Conservation (phyloP, 2,797 vertebrate species). For the Poecilia velifera region DNA sequence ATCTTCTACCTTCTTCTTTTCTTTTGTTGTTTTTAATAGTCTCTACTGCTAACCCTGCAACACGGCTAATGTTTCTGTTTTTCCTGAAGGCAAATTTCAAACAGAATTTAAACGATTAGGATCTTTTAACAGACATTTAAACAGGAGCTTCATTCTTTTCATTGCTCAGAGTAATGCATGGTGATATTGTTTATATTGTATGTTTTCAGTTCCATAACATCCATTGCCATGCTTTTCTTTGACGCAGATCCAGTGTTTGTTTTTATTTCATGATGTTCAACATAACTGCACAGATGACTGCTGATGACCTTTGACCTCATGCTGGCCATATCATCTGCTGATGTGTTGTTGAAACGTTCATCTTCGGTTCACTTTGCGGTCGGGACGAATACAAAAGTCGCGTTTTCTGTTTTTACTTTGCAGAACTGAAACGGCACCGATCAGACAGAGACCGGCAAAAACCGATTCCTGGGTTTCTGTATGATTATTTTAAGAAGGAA, state of each 20-base stretch:
- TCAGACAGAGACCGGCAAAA: not conserved
- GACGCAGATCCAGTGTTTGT: slow-evolving; percentile 65
- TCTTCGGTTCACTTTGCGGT: slow-evolving; percentile 5
- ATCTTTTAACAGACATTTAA: slow-evolving; percentile 36
- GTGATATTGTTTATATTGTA: slow-evolving; percentile 57
- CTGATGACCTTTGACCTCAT: slow-evolving; percentile 70
- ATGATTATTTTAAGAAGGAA: not conserved
- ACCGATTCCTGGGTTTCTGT: not conserved
- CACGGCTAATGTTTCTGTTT: not conserved
- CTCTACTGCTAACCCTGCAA: slow-evolving; percentile 39
- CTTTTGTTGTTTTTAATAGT: slow-evolving; percentile 7
- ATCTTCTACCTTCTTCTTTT: slow-evolving; percentile 64
- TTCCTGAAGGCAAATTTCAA: slow-evolving; percentile 1
- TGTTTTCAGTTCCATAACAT: slow-evolving; percentile 71
- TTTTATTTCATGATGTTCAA: slow-evolving; percentile 59
- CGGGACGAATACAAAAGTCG: not conserved
- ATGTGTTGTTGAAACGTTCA: slow-evolving; percentile 29
- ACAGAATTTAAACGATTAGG: not conserved
- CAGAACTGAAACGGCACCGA: not conserved
- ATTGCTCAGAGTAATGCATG: slow-evolving; percentile 65
- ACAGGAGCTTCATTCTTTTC: slow-evolving; percentile 59
- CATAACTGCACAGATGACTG: slow-evolving; percentile 54
- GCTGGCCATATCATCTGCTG: slow-evolving; percentile 58
- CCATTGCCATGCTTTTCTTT: slow-evolving; percentile 74
- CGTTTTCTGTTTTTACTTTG: not conserved